Evolutionary conservation across 2,888 invertebrate species (phyloP), one percentile per base, ranked within the genome.

Genomic region (Apodemia mormo): DNA sequence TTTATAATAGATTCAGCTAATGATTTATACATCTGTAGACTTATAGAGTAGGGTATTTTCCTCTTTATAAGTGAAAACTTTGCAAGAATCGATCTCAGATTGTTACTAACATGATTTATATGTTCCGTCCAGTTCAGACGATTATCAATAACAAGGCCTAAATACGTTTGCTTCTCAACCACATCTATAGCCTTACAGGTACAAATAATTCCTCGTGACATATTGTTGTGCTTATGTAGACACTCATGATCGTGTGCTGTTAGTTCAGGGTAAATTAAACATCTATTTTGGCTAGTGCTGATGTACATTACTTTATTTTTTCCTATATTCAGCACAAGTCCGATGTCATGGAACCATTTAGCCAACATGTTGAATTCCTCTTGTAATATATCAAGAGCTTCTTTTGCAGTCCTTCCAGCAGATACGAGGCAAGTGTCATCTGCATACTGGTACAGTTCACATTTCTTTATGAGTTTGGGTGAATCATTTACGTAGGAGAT

Each of bases 401-500:
- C 49, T 4, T n/a, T n/a, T 5, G 3, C 49, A 52, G 49, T 14
- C 14, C 4, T 49, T 49, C 49, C 49, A 4, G 14, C 12, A 49
- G 49, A 49, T 0, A 49, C 49, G 14, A 49, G 49, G 49, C 65
- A 43, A 4, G 43, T 65, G 22, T 65, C 37, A 40, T 43, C 43
- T 7, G 43, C 43, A 8, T 40, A 65, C 7, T 43, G 43, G 22
- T 43, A 65, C 22, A 65, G 9, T 43, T 65, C 40, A 40, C 65
- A 65, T 12, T 22, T 40, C 22, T 40, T 22, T 22, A 65, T 65
- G 3, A 43, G 22, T 14, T 22, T 43, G 5, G 49, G 12, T 2
- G 45, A 45, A 43, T 65, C 65, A 22, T 65, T 65, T 40, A 45
- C 65, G 29, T 65, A 65, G 2, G 43, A 4, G 6, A 65, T 22